Percentiles rank a stretch among this genome's conserved stretches.
These are phyloP conservation scores for Acleris cristana DNA, from an alignment of 2,888 invertebrate genomes.

Conservation along the genomic window DNA sequence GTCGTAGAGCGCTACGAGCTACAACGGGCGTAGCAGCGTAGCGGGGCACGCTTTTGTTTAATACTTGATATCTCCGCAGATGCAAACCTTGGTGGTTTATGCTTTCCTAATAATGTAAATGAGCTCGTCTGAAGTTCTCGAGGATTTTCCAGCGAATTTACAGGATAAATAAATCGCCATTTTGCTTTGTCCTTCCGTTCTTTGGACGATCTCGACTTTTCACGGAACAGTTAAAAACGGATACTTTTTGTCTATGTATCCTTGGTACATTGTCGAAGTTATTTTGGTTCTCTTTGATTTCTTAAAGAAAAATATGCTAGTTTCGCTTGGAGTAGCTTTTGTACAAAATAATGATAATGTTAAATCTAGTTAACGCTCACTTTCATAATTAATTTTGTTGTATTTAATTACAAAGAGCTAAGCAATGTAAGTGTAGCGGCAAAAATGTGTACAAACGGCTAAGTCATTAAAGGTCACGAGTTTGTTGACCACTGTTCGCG, in stretches of 20 bases:
- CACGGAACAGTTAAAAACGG: constrained; percentile 6
- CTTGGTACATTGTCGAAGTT: neutral
- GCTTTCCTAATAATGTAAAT: constrained; percentile 3
- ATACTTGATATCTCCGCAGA: neutral
- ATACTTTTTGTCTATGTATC: neutral
- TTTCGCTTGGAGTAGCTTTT: too few species aligned
- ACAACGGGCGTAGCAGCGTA: constrained; percentile 21
- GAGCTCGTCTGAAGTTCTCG: constrained; percentile 8
- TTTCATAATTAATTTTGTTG: too few species aligned
- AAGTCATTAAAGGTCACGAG: too few species aligned
- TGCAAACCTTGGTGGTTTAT: neutral
- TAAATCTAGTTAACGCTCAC: too few species aligned
- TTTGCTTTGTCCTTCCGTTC: constrained; percentile 13
- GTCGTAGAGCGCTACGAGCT: constrained; percentile 34
- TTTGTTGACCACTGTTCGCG: too few species aligned
- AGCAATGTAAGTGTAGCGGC: too few species aligned
- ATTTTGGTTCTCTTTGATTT: too few species aligned
- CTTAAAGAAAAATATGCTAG: too few species aligned
- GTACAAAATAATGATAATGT: too few species aligned
- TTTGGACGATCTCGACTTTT: constrained; percentile 17
- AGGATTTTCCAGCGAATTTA: constrained; percentile 7
- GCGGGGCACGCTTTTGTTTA: constrained; percentile 7
- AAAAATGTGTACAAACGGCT: too few species aligned
- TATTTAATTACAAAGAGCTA: too few species aligned
- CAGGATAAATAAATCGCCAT: constrained; percentile 17